phyloP scores from a whole-genome alignment of 1,140 invertebrate genomes.

The Sitodiplosis mosellana region DNA sequence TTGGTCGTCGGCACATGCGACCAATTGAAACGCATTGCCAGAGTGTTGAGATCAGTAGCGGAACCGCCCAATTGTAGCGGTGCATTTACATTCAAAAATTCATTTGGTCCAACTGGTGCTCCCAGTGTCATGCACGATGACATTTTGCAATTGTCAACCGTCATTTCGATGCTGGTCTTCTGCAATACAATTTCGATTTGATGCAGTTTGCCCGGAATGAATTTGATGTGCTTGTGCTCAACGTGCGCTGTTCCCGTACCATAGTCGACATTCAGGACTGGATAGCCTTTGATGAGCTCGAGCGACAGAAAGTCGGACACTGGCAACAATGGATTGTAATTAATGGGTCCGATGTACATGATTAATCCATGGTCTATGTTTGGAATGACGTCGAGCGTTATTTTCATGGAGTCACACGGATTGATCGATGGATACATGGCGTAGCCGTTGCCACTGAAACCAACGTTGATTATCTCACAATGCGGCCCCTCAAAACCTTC shows the following conservation, averaged over 20 bases:
- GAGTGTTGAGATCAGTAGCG: slow-evolving; percentile 35
- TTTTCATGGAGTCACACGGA: slow-evolving; percentile 52
- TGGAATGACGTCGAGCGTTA: slow-evolving; percentile 61
- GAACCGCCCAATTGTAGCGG: slow-evolving; percentile 75
- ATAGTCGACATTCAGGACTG: slow-evolving; percentile 73
- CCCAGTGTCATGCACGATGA: slow-evolving; percentile 51
- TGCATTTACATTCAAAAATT: slow-evolving; percentile 73
- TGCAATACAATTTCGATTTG: slow-evolving; percentile 61
- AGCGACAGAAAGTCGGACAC: slow-evolving; percentile 78
- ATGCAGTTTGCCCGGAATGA: slow-evolving; percentile 63
- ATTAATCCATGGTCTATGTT: slow-evolving; percentile 58
- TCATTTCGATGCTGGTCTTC: slow-evolving; percentile 50
- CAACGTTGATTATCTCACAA: slow-evolving; percentile 74
- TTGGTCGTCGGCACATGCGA: slow-evolving; percentile 38
- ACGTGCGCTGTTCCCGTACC: slow-evolving; percentile 61
- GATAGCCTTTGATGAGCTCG: slow-evolving; percentile 69
- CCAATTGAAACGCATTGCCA: slow-evolving; percentile 42
- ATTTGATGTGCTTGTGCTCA: slow-evolving; percentile 49
- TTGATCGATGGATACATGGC: slow-evolving; percentile 72
- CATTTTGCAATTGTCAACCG: slow-evolving; percentile 53
- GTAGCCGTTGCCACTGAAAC: slow-evolving; percentile 72
- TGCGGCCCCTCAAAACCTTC: slow-evolving; percentile 65
- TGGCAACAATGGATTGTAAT: slow-evolving; percentile 33
- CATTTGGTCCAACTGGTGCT: slow-evolving; percentile 45
- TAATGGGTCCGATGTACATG: slow-evolving; percentile 80